Evolutionary conservation across 2,888 invertebrate species (phyloP), one percentile per base, ranked within the genome.

Genomic region (Azorinus chamasolen): DNA sequence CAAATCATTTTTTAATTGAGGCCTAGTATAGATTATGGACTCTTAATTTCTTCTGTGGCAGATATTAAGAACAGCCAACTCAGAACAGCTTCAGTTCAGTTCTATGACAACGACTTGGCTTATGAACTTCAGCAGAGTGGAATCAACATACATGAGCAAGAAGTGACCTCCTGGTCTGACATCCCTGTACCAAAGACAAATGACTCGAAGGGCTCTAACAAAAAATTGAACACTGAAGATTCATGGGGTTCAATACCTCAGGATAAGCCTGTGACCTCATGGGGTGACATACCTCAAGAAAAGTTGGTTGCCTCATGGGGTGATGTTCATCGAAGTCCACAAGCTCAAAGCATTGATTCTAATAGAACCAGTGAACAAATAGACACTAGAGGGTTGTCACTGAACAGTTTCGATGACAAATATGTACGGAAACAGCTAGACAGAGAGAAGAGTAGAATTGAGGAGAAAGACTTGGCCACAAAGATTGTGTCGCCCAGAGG

Each of bases 401-500:
- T 77, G 25, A 77, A 77, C 37, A 59, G 68, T 54, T 48, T 77
- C 54, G 74, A 77, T 65, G 83, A 76, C 62, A 79, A 66, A 45
- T 48, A 62, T 25, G 78, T 83, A 37, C 68, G 73, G 46, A 81
- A 57, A 58, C 53, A 76, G 63, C 27, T 82, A 22, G 69, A 81
- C 41, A 74, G 81, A 51, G 84, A 85, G 63, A 69, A 79, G 51
- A 66, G 39, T 2, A 55, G 85, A 46, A 79, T 55, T 16, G 57
- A 75, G 46, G 83, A 86, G 39, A 79, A 70, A 55, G 84, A 85
- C 1, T 20, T 87, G 12, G 71, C 82, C 3, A 83, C 82, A 1
- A 85, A 54, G 37, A 66, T 84, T 8, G 51, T 87, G 5, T 83
- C 88, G 2, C 80, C 86, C 8, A 73, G 80, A 55, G 86, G 83